A percentile compares a stretch with the other conserved stretches of the same genome.
phyloP scores from a whole-genome alignment of 2,113 vertebrate species.

The Numida meleagris region DNA sequence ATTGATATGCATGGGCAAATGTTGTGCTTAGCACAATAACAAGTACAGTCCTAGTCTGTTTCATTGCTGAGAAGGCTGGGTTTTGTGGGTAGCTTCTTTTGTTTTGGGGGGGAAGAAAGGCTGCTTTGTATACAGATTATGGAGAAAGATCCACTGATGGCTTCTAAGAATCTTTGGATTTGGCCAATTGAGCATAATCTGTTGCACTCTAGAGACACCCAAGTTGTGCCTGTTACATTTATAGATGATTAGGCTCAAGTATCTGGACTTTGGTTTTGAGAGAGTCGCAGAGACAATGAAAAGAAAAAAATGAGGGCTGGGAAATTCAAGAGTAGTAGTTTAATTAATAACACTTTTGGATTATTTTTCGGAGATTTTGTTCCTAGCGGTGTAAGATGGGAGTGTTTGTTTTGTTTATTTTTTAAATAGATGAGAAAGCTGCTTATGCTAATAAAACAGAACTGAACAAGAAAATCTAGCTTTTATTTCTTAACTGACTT shows the following conservation, averaged over 20 bases:
- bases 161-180: background rate
- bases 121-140: background rate
- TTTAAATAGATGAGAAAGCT: background rate
- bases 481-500: background rate
- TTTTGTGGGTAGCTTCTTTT: background rate
- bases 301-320: background rate
- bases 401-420: background rate
- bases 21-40: background rate
- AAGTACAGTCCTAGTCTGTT: background rate
- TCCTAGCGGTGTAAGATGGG: background rate
- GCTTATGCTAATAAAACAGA: constrained; percentile 28
- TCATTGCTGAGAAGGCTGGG: background rate
- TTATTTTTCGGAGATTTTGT: background rate
- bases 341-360: background rate
- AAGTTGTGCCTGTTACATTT: background rate
- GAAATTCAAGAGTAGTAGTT: background rate
- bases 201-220: background rate
- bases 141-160: background rate
- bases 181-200: background rate
- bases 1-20: background rate
- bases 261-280: background rate
- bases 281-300: background rate
- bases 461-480: background rate
- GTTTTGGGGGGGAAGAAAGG: background rate
- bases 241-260: background rate